Percentiles rank a stretch among this genome's conserved stretches.
Evolutionary conservation across 2,797 vertebrate genomes (phyloP).

Genomic region (Naso thynnoides): DNA sequence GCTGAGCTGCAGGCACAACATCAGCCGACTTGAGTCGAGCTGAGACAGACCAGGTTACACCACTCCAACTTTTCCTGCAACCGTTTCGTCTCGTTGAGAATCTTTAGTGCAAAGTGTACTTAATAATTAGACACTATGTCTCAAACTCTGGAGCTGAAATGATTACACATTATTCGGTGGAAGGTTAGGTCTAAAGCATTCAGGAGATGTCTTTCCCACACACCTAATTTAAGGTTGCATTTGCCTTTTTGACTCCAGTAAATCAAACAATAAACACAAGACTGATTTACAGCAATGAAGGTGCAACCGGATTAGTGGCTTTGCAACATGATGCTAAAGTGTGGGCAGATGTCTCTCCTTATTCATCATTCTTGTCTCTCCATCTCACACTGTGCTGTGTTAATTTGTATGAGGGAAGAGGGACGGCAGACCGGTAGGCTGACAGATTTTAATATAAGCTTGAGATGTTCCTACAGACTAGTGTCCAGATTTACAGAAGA

Average conservation of each 20-base stretch:
- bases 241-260: slow-evolving; percentile 48
- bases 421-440: slow-evolving; percentile 6
- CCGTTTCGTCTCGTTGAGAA: too few relatives aligned
- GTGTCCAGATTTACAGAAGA: too few relatives aligned
- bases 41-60: too few relatives aligned
- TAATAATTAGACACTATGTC: too few relatives aligned
- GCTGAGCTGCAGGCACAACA: too few relatives aligned
- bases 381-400: background rate
- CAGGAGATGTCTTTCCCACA: slow-evolving; percentile 31
- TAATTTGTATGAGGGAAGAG: background rate
- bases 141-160: background rate
- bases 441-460: slow-evolving; percentile 1
- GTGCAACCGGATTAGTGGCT: slow-evolving; percentile 29
- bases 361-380: slow-evolving; percentile 3
- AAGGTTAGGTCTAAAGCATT: background rate
- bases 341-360: slow-evolving; percentile 23
- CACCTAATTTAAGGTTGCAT: slow-evolving; percentile 5
- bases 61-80: too few relatives aligned
- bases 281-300: slow-evolving; percentile 47
- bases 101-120: too few relatives aligned
- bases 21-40: too few relatives aligned
- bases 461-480: too few relatives aligned
- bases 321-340: slow-evolving; percentile 34
- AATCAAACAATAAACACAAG: slow-evolving; percentile 48
- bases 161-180: background rate